Percentiles rank a stretch among this genome's conserved stretches.
Evolutionary conservation across 2,113 vertebrate species (phyloP).

Genomic region (Phrynosoma platyrhinos): DNA sequence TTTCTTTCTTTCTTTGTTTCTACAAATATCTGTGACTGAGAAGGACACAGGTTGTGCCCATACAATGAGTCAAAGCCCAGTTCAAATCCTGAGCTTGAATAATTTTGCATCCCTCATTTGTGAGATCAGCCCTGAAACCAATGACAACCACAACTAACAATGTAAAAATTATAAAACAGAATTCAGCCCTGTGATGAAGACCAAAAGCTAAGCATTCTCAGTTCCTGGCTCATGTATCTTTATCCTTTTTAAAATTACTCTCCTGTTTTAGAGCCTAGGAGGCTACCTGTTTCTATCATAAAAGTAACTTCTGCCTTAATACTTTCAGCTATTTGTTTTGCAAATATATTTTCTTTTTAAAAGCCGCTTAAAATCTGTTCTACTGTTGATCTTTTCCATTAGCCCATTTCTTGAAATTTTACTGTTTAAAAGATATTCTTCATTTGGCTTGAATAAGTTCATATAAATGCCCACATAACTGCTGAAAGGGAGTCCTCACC

Average conservation of each 20-base stretch:
- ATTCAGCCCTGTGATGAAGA: neutral
- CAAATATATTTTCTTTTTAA: slow-evolving; percentile 20
- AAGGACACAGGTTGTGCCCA: neutral
- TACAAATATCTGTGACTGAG: neutral
- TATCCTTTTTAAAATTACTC: neutral
- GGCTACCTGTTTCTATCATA: neutral
- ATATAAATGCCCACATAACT: slow-evolving; percentile 12
- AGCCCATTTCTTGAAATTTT: slow-evolving; percentile 30
- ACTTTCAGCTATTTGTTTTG: slow-evolving; percentile 17
- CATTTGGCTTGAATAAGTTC: slow-evolving; percentile 40
- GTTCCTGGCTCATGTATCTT: neutral
- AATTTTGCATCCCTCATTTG: neutral
- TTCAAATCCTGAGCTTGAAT: neutral
- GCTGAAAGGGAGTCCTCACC: neutral
- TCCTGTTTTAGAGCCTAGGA: neutral
- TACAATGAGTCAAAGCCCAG: neutral
- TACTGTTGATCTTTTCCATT: neutral
- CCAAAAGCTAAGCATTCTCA: neutral
- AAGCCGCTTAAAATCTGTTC: slow-evolving; percentile 32
- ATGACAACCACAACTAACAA: fast-evolving
- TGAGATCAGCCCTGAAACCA: neutral
- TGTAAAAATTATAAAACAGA: neutral
- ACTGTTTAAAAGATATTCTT: slow-evolving; percentile 36
- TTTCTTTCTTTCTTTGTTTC: neutral
- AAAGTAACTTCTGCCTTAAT: slow-evolving; percentile 20